A percentile compares a stretch with the other conserved stretches of the same genome.
Conservation (phyloP, 2,888 invertebrate genomes). For the Steinernema carpocapsae region DNA sequence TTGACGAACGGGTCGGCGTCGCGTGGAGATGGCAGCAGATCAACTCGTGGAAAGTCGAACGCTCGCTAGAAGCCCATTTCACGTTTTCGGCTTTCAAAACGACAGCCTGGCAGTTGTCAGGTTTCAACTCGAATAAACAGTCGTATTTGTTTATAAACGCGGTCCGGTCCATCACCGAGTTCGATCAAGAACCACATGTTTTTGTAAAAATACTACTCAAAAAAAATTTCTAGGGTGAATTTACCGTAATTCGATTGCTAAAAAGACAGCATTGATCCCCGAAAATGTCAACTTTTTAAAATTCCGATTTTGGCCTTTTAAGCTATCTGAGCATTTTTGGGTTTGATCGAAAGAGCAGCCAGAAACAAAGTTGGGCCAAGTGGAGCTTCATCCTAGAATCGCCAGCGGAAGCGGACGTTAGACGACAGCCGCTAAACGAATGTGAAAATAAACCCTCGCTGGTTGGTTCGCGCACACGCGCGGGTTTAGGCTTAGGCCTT, state of each 20-base stretch:
- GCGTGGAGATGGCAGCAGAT: no score
- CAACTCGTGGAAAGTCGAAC: no score
- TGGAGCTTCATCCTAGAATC: background rate
- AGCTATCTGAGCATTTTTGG: no score
- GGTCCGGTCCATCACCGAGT: no score
- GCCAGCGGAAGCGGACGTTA: background rate
- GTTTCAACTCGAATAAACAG: slow-evolving; percentile 2
- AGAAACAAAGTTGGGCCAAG: slow-evolving; percentile 9
- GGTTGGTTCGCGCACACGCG: slow-evolving; percentile 34
- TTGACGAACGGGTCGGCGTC: no score
- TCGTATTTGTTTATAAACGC: slow-evolving; percentile 5
- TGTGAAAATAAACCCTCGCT: slow-evolving; percentile 34
- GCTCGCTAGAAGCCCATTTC: no score
- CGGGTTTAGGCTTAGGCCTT: slow-evolving; percentile 35
- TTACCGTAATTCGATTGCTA: background rate
- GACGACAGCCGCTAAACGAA: slow-evolving; percentile 32
- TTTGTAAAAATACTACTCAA: background rate
- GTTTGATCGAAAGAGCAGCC: no score
- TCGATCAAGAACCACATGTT: no score
- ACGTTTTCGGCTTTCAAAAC: background rate
- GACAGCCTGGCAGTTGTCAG: background rate
- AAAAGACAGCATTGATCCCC: background rate
- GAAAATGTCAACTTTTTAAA: no score
- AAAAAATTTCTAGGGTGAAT: background rate
- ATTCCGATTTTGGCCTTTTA: no score